These are phyloP conservation scores for Periparus ater DNA, from an alignment of 2,797 vertebrate species.

Conservation along the genomic window DNA sequence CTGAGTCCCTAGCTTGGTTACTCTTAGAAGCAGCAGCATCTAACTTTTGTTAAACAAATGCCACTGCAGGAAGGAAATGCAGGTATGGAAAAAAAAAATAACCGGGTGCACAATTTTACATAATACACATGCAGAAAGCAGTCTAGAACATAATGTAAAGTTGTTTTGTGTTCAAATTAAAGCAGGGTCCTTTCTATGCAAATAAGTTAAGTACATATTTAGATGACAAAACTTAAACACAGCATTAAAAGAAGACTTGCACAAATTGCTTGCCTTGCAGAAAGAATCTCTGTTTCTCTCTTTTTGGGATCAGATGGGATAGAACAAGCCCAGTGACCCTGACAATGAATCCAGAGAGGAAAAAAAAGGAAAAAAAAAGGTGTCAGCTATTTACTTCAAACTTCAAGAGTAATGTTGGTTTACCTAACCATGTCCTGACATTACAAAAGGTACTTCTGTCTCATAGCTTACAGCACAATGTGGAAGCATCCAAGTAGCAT, in stretches of 20 bases:
- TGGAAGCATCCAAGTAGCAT: neutral
- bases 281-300: slow-evolving; percentile 4
- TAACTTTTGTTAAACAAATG: slow-evolving; percentile 12
- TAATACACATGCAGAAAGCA: neutral
- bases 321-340: neutral
- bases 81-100: neutral
- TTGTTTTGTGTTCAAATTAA: neutral
- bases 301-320: neutral
- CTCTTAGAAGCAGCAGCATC: neutral
- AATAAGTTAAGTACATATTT: neutral
- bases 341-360: neutral
- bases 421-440: neutral
- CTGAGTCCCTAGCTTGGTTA: neutral
- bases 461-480: neutral
- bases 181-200: neutral
- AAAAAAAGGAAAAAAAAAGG: neutral
- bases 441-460: neutral
- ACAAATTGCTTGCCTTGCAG: slow-evolving; percentile 8
- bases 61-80: neutral
- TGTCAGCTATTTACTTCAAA: neutral
- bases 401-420: neutral
- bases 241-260: neutral
- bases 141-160: neutral
- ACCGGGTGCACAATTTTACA: neutral
- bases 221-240: neutral